Conservation (phyloP, 2,113 vertebrate genomes). For the Syrmaticus mikado region DNA sequence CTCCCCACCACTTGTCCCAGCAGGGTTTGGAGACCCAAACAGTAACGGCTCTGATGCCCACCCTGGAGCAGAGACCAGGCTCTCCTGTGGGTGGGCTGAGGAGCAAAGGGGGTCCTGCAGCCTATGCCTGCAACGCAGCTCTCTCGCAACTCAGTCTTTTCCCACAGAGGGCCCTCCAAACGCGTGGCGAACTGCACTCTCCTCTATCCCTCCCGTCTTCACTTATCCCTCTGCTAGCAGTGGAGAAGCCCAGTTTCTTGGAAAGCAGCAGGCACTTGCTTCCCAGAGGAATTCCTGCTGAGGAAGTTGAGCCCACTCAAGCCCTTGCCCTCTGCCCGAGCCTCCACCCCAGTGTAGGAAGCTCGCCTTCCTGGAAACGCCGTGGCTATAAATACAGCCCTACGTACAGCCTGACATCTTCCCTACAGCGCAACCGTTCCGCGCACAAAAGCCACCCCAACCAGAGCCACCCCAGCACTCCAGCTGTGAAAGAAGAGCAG, state of each 20-base stretch:
- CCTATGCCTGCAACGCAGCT: not conserved
- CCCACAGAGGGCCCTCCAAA: conserved; percentile 64
- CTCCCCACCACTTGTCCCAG: not conserved
- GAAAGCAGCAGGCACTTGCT: conserved; percentile 53
- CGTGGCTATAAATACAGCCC: conserved; percentile 4
- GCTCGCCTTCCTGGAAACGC: conserved; percentile 56
- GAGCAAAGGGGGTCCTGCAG: not conserved
- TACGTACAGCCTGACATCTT: not conserved
- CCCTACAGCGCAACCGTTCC: not conserved
- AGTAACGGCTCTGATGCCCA: accelerated
- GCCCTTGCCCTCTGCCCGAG: conserved; percentile 29
- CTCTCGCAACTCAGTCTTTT: conserved; percentile 43
- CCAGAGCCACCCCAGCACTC: accelerated
- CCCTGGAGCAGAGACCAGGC: not conserved
- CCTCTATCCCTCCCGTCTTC: not conserved
- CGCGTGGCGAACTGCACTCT: not conserved
- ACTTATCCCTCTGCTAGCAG: conserved; percentile 30
- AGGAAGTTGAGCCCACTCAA: conserved; percentile 24
- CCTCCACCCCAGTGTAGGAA: conserved; percentile 56
- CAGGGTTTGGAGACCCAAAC: not conserved
- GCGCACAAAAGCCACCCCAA: not conserved
- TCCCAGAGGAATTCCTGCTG: conserved; percentile 41
- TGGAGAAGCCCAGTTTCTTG: conserved; percentile 62
- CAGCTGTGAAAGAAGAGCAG: accelerated
- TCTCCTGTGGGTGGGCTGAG: not conserved